A percentile compares a stretch with the other conserved stretches of the same genome.
Conservation (phyloP, 1,140 invertebrate species). For the Triops cancriformis region DNA sequence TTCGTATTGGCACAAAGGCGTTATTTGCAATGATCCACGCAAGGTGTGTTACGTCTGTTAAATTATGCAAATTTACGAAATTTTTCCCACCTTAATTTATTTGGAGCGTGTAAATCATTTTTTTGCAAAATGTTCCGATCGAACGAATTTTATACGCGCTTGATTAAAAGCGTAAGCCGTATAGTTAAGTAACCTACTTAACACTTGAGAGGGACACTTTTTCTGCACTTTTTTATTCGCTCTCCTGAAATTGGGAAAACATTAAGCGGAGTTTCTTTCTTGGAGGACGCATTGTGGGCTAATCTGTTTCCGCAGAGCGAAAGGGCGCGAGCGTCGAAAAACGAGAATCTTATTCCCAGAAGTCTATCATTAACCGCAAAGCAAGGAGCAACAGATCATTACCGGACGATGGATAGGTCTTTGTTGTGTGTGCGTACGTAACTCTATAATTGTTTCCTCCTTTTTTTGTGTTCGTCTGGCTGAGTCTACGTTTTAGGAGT, state of each 20-base stretch:
- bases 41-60: too few relatives aligned
- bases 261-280: neutral
- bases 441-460: neutral
- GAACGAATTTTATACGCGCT: too few relatives aligned
- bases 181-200: too few relatives aligned
- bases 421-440: neutral
- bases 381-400: constrained; percentile 9
- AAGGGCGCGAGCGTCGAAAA: neutral
- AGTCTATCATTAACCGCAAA: constrained; percentile 13
- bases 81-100: too few relatives aligned
- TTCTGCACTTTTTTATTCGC: neutral
- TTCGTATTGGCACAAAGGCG: too few relatives aligned
- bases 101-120: too few relatives aligned
- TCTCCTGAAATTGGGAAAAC: neutral
- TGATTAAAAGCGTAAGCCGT: too few relatives aligned
- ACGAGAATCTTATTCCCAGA: neutral
- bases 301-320: neutral
- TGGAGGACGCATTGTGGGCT: neutral
- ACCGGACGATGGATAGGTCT: constrained; percentile 12
- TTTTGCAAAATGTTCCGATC: too few relatives aligned
- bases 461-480: neutral
- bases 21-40: too few relatives aligned
- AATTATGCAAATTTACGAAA: too few relatives aligned
- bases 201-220: too few relatives aligned
- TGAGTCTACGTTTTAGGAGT: neutral